A percentile compares a stretch with the other conserved stretches of the same genome.
phyloP scores from a whole-genome alignment of 2,113 vertebrate genomes.

The Gavialis gangeticus region DNA sequence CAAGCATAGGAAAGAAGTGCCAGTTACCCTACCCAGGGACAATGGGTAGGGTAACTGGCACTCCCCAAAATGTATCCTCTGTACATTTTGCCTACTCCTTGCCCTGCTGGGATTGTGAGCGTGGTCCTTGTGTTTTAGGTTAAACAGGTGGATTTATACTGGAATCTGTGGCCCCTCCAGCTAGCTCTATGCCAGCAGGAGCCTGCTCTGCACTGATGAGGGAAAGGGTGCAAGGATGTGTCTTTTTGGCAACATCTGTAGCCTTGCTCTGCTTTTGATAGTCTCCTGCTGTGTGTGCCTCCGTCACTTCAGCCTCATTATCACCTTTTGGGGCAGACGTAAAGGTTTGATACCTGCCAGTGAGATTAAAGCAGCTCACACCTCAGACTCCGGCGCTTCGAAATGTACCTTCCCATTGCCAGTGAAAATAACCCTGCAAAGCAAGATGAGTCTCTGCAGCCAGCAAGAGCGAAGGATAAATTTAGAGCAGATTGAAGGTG shows the following conservation, averaged over 20 bases:
- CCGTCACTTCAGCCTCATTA: slow-evolving; percentile 33
- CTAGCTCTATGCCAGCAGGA: neutral
- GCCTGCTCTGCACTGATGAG: neutral
- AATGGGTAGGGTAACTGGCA: neutral
- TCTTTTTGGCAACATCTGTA: neutral
- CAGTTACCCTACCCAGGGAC: no score
- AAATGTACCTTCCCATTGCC: slow-evolving; percentile 43
- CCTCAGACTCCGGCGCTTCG: slow-evolving; percentile 38
- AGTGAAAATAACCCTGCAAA: slow-evolving; percentile 63
- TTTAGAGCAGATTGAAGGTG: neutral
- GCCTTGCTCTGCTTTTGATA: neutral
- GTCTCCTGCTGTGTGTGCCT: neutral
- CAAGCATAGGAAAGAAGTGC: neutral
- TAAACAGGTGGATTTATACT: neutral
- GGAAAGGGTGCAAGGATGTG: neutral
- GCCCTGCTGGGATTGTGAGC: neutral
- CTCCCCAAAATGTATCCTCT: neutral
- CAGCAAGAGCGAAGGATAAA: neutral
- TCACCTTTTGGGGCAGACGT: slow-evolving; percentile 62
- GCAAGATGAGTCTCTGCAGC: slow-evolving; percentile 4
- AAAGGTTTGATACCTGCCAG: slow-evolving; percentile 47
- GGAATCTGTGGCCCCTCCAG: neutral
- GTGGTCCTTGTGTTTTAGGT: neutral
- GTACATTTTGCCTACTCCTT: neutral
- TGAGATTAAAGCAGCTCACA: slow-evolving; percentile 40